Evolutionary conservation across 2,888 invertebrate species (phyloP), one percentile per base, ranked within the genome.

Genomic region (Drosophila peninsularis): DNA sequence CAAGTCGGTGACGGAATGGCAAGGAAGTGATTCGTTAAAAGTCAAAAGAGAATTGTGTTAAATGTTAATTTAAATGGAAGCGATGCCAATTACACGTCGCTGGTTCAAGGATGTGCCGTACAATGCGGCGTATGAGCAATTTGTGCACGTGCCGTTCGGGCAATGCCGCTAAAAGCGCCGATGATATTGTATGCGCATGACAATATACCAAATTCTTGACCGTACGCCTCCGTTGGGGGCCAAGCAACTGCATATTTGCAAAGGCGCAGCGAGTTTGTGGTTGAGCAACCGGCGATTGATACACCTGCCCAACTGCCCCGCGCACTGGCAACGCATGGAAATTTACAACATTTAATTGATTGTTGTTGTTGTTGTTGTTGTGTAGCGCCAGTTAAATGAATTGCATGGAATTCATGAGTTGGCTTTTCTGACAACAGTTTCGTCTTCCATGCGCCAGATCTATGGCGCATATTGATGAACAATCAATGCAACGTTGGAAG

Each of bases 361-460:
- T 57, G 32, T 19, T 44, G 21, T 36, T 44, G 6, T 47, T 65
- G 17, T 41, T 49, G 3, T 44, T 54, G 7, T 44, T 50, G 6
- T 49, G 49, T 58, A 81, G 88, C 82, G 85, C 79, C 74, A 71
- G 64, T 82, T 74, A 87, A 87, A 74, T 84, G 63, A 76, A 87
- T 87, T 84, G 72, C 84, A 78, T 55, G 60, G 60, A 76, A 71
- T 66, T 75, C 63, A 58, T 14, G 47, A 57, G n/a, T 39, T 41
- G 39, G 17, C 70, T 61, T 62, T 63, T 50, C 17, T 54, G 50
- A 24, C 58, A 19, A 30, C 62, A 19, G 39, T 24, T 73, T 56
- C 55, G 47, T 65, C 79, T 62, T 75, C 62, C 21, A 17, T 42
- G 21, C 62, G 13, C 45, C 45, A 49, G 30, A 32, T 19, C 17